Evolutionary conservation across 2,113 vertebrate species (phyloP), one percentile per base, ranked within the genome.

Genomic region (Planiliza haematocheilus): DNA sequence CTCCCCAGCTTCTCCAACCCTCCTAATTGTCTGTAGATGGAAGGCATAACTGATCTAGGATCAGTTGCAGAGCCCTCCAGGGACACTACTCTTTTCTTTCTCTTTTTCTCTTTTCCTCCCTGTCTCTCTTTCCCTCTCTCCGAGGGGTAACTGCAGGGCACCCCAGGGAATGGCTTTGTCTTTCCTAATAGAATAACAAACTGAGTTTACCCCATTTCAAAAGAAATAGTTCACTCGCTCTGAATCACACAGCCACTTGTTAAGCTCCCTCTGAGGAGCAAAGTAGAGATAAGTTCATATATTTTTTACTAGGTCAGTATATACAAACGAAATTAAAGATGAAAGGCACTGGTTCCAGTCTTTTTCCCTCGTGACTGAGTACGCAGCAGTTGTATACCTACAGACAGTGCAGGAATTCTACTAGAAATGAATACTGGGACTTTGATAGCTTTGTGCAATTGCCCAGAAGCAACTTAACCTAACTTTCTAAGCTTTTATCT

Each of bases 151-250:
- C 89, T 86, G 77, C 77, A 74, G 77, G 88, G 84, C 86, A 82
- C 89, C 82, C 82, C 60, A 71, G 90, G 86, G 90, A 90, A 20
- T 7, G 4, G 56, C 87, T 88, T 85, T 89, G 84, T 90, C 82
- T 91, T 77, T 87, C 81, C 74, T 91, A 81, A 87, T 90, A 89
- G 80, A 87, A 91, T 86, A 90, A 86, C 86, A 90, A 89, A 89
- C 81, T 51, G 70, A 89, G 66, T 90, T 89, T 89, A 85, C 85
- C 82, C 58, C 78, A 59, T 91, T 86, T 88, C 80, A 89, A 83
- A 90, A 71, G 87, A 83, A 89, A 84, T 70, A 52, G 71, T 85
- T 90, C 62, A 60, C 77, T 83, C 2, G 17, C 77, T 80, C 55
- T 12, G 24, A 84, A 84, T 86, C 81, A 76, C 51, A 55, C 59